Percentiles rank a stretch among this genome's conserved stretches.
phyloP scores from a whole-genome alignment of 2,888 invertebrate species.

The Lithophane leautieri region DNA sequence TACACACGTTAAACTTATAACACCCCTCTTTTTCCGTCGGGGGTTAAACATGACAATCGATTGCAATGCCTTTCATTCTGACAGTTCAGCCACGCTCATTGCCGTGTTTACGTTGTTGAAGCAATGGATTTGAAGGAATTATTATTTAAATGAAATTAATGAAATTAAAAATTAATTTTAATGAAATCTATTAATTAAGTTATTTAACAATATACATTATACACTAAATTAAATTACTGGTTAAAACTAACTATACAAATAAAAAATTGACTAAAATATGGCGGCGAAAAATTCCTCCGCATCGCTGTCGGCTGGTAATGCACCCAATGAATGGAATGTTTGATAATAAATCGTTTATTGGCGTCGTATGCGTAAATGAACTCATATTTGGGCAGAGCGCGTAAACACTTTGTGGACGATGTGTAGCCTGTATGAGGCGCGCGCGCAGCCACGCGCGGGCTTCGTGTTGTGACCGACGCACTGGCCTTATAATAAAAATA shows the following conservation, averaged over 20 bases:
- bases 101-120: not conserved
- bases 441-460: conserved; percentile 9
- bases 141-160: no score
- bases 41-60: not conserved
- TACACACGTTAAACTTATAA: no score
- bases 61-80: not conserved
- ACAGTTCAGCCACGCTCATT: not conserved
- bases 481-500: conserved; percentile 62
- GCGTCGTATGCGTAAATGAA: conserved; percentile 44
- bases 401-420: conserved; percentile 28
- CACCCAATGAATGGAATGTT: conserved; percentile 26
- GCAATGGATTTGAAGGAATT: no score
- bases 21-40: no score
- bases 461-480: conserved; percentile 10
- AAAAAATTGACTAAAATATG: no score
- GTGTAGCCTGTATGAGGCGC: not conserved
- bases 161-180: no score
- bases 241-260: no score
- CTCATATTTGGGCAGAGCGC: conserved; percentile 49
- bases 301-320: no score
- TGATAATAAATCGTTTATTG: conserved; percentile 33
- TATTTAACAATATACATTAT: no score
- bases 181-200: conserved; percentile 1
- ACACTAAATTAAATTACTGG: no score
- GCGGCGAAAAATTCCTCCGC: no score